Base-by-base conservation (phyloP, 2,888 invertebrate species). In the Sicus ferrugineus region DNA sequence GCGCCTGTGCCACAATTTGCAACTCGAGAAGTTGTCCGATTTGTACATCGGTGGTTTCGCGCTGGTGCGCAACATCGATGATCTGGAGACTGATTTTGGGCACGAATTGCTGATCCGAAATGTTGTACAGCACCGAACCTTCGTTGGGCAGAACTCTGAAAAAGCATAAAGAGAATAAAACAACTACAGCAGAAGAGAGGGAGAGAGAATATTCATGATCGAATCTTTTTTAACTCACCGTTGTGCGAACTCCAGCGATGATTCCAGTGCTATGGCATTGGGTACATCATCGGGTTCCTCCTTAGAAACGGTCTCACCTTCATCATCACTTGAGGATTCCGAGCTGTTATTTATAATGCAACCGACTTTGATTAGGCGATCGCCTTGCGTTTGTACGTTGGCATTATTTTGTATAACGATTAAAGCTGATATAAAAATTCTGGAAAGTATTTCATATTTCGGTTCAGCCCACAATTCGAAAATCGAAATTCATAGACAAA, bases 391-490 rank as follows among this genome's bases (percentile, higher is more conserved):
- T 84, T 95, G 94, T 70, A 95, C 93, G 75, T 94, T 90, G 0
- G 91, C 90, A 85, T 95, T 94, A 84, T 92, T 92, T 83, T 95
- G 95, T 65, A 95, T 89, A 78, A 94, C 90, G 77, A 95, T 88
- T 79, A 92, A 89, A 28, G 90, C 91, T 78, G 92, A 91, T 54
- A 92, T 89, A 79, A 93, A 88, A 3, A 92, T 92, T 79, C 93
- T 93, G 77, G 11, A 78, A 79, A 38, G 1, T 34, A n/a, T n/a
- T n/a, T n/a, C n/a, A n/a, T n/a, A n/a, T n/a, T n/a, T n/a, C n/a
- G n/a, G n/a, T n/a, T n/a, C n/a, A n/a, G n/a, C n/a, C n/a, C n/a
- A n/a, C n/a, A n/a, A n/a, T n/a, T n/a, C n/a, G n/a, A n/a, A n/a
- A n/a, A n/a, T n/a, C n/a, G n/a, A n/a, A n/a, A n/a, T n/a, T n/a